Base-by-base conservation (phyloP, 2,888 invertebrate genomes). In the Ophioninae sp. region DNA sequence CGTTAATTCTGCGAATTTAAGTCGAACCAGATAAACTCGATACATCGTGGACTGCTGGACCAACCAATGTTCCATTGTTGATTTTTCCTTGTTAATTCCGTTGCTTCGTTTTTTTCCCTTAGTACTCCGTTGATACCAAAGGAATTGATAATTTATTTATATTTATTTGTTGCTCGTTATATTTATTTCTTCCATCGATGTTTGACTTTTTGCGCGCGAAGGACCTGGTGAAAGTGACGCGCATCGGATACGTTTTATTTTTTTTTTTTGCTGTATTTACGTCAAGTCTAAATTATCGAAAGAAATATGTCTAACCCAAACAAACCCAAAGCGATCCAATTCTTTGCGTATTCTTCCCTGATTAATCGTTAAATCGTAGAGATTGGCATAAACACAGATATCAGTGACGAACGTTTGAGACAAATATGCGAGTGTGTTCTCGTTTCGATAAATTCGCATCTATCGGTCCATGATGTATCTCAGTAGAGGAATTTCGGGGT, bases 401-500 rank as follows among this genome's bases (percentile, higher is more conserved):
- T 20, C 20, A 30, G n/a, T 7, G 17, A 69, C 30, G 30, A 17
- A n/a, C 69, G n/a, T 56, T 69, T 30, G 23, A 17, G 23, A 13
- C n/a, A 68, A 20, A 17, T 23, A 30, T 17, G 23, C 10, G 7
- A 13, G 7, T n/a, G 23, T 1, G 10, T 23, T 21, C 20, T 41
- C 21, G 20, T 17, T 37, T 50, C 70, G 67, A 50, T 74, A 0
- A 57, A 69, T 70, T 13, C 41, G 65, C 65, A 59, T 79, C 56
- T 44, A 41, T 67, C 62, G 44, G 73, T 79, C 81, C 81, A 68
- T 67, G 62, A 62, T 79, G 84, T 79, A 79, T 78, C 68, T 78
- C 20, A 39, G 61, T n/a, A 21, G 17, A 23, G 20, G 56, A 80
- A 59, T 61, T 39, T 61, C 61, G 21, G 61, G 62, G 10, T 30